A percentile compares a stretch with the other conserved stretches of the same genome.
These are phyloP conservation scores for Griposia aprilina DNA, from an alignment of 2,888 invertebrate species.

Conservation along the genomic window DNA sequence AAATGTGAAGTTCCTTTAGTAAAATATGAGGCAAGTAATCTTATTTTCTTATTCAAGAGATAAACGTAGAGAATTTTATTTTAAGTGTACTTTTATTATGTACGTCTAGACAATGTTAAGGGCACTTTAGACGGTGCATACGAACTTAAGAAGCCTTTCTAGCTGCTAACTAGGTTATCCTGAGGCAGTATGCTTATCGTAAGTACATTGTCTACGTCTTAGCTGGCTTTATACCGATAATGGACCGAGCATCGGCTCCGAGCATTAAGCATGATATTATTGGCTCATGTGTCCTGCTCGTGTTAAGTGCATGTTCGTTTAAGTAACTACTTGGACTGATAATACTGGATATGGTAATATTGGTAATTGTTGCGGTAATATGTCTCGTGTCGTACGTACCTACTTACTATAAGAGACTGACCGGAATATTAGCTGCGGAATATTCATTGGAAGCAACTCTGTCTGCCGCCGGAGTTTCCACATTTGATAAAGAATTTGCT, in stretches of 20 bases:
- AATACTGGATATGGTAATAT: slow-evolving; percentile 62
- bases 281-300: slow-evolving; percentile 31
- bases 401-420: slow-evolving; percentile 22
- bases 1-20: background rate
- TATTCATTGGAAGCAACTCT: slow-evolving; percentile 35
- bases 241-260: slow-evolving; percentile 58
- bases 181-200: slow-evolving; percentile 77
- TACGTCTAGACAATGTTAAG: slow-evolving; percentile 59
- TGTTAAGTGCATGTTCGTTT: slow-evolving; percentile 39
- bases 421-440: slow-evolving; percentile 34
- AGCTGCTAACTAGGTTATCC: slow-evolving; percentile 74
- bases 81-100: slow-evolving; percentile 44
- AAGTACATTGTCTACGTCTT: slow-evolving; percentile 82
- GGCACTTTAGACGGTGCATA: slow-evolving; percentile 48
- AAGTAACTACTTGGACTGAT: slow-evolving; percentile 50
- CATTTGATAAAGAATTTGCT: slow-evolving; percentile 16
- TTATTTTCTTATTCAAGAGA: slow-evolving; percentile 36
- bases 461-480: slow-evolving; percentile 24
- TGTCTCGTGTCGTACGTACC: slow-evolving; percentile 32
- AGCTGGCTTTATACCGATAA: slow-evolving; percentile 78
- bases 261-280: slow-evolving; percentile 44
- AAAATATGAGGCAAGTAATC: slow-evolving; percentile 7
- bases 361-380: slow-evolving; percentile 60
- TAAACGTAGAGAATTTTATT: slow-evolving; percentile 29
- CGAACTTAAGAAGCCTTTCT: slow-evolving; percentile 65